Evolutionary conservation across 2,888 invertebrate species (phyloP), one percentile per base, ranked within the genome.

Genomic region (Drosophila merina): DNA sequence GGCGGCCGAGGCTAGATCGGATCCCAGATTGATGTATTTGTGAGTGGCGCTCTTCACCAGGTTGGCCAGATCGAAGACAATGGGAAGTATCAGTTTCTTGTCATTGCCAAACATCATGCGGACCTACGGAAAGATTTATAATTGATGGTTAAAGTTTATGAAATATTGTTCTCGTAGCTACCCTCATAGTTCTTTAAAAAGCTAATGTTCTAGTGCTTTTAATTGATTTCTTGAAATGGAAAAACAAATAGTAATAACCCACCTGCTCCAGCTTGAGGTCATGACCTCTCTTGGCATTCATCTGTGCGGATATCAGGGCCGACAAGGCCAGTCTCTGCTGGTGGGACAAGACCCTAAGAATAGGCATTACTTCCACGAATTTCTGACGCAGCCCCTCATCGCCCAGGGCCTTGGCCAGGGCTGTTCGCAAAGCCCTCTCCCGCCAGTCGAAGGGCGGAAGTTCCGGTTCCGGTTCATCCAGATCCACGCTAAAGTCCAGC

Each of bases 51-150:
- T 93, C 59, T 93, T 92, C 54, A 94, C 93, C 63, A 94, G 92
- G 87, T 94, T 94, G 0, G 95, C 94, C 89, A 94, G 93, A 88
- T 95, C 95, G 76, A 93, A 92, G 64, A 94, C 93, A 70, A 94
- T 93, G 8, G 95, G 95, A 58, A 95, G 89, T 92, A 94, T 93
- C 30, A 94, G 90, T 57, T 94, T 94, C 69, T 92, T 92, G 77
- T 92, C 92, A 80, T 93, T 92, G 71, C 93, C 93, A 85, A 94
- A 93, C 92, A 94, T 93, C 84, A 93, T 93, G 87, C 93, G 93
- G 76, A 94, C 93, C 93, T 94, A 8, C 0, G 4, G 25, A 5
- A 38, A 12, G 40, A 0, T 12, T 10, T 5, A 14, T 0, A 12
- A 3, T 30, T 5, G 8, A 3, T 3, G 26, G 4, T 1, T 14